These are phyloP conservation scores for Apostichopus leukothele DNA, from an alignment of 53 echinoderm and acorn worm species.

Conservation along the genomic window DNA sequence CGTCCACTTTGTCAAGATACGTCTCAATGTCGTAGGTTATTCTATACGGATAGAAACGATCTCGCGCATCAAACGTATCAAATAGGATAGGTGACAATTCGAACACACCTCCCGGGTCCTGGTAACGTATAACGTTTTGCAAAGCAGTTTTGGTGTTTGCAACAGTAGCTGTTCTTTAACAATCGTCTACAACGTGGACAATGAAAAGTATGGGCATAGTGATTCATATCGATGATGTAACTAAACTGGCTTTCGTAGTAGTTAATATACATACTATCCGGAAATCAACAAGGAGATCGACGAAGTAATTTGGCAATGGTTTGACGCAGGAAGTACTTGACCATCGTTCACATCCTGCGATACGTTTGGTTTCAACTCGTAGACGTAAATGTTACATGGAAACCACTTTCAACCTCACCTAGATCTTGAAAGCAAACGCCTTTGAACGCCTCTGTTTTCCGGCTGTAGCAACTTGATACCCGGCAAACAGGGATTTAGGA, in stretches of 20 bases:
- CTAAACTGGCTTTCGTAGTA: slow-evolving; percentile 37
- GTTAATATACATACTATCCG: slow-evolving; percentile 12
- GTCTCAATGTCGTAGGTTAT: slow-evolving; percentile 42
- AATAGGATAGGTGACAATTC: slow-evolving; percentile 6
- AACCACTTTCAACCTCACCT: slow-evolving; percentile 10
- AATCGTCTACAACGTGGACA: slow-evolving; percentile 16
- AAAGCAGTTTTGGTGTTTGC: background rate
- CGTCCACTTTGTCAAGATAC: slow-evolving; percentile 11
- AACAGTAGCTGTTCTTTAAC: background rate
- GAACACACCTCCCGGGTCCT: background rate
- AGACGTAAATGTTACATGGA: slow-evolving; percentile 1
- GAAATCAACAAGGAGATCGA: slow-evolving; percentile 10
- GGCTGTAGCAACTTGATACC: background rate
- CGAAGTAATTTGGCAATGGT: slow-evolving; percentile 16
- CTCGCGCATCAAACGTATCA: background rate
- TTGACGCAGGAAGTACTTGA: background rate
- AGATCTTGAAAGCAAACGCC: slow-evolving; percentile 9
- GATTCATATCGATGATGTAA: background rate
- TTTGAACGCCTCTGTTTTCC: background rate
- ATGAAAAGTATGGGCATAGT: background rate
- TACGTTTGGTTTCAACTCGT: background rate
- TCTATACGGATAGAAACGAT: slow-evolving; percentile 19
- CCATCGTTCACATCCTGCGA: background rate
- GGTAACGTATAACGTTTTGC: background rate
- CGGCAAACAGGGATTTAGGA: background rate